These are phyloP conservation scores for Halocynthia roretzi DNA, from an alignment of 23 tunicate genomes.

Conservation along the genomic window DNA sequence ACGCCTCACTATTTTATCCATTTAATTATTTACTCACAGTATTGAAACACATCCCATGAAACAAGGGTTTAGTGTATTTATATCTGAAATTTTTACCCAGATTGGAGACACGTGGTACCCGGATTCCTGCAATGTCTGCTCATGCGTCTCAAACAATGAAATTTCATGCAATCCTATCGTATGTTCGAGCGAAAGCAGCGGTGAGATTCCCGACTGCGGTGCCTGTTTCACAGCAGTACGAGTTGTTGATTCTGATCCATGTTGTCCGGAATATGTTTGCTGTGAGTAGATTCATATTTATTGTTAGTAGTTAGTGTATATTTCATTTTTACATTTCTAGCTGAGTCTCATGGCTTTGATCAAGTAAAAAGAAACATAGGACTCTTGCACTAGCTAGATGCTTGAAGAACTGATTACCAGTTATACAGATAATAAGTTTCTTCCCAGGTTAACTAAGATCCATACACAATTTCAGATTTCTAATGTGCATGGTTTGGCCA, in stretches of 20 bases:
- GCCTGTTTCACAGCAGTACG: constrained; percentile 33
- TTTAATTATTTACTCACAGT: neutral
- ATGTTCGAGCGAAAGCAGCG: constrained; percentile 22
- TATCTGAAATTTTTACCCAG: constrained; percentile 10
- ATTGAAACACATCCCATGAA: neutral
- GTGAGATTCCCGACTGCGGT: constrained; percentile 39
- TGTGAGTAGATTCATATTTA: constrained; percentile 32
- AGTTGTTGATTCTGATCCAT: constrained; percentile 53
- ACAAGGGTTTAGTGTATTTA: too few relatives aligned
- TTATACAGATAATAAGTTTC: too few relatives aligned
- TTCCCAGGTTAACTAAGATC: too few relatives aligned
- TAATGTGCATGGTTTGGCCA: too few relatives aligned
- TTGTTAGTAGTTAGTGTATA: neutral
- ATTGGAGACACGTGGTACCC: constrained; percentile 51
- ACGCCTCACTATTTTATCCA: too few relatives aligned
- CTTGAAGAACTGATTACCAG: too few relatives aligned
- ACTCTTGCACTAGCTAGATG: too few relatives aligned
- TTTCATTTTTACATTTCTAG: neutral
- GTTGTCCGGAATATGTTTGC: constrained; percentile 91
- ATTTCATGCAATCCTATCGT: constrained; percentile 40
- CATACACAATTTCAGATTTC: too few relatives aligned
- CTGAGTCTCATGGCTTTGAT: too few relatives aligned
- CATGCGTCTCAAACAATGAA: constrained; percentile 57
- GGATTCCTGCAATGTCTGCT: constrained; percentile 58
- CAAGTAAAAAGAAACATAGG: too few relatives aligned